Conservation (phyloP, 53 echinoderm and acorn worm genomes). For the Apostichopus leukothele region DNA sequence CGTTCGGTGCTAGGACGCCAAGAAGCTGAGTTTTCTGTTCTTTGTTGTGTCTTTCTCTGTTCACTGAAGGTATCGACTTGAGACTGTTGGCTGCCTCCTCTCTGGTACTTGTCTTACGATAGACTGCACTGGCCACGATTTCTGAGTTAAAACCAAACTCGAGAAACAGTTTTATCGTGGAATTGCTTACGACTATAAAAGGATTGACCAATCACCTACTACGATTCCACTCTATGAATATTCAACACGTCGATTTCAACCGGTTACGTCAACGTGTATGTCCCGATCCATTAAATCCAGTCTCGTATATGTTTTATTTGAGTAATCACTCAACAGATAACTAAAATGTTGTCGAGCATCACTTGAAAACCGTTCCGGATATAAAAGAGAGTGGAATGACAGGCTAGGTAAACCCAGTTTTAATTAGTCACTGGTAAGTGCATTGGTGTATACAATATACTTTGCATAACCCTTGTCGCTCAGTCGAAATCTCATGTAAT, state of each 20-base stretch:
- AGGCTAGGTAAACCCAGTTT: neutral
- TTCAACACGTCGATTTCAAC: neutral
- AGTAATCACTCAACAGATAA: too few species aligned
- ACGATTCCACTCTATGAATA: neutral
- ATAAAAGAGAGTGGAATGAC: neutral
- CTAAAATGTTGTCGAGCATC: neutral
- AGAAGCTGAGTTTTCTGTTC: too few species aligned
- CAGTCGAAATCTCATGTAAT: too few species aligned
- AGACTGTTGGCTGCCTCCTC: neutral
- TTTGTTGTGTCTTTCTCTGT: neutral
- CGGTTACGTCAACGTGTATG: neutral
- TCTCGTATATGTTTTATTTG: neutral
- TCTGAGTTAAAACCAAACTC: neutral
- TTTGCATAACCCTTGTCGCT: too few species aligned
- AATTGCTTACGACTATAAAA: neutral
- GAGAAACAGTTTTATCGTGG: neutral
- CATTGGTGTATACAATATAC: neutral
- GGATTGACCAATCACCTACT: neutral
- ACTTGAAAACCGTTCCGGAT: neutral
- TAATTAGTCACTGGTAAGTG: neutral
- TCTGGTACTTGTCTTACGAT: neutral
- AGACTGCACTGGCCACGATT: neutral
- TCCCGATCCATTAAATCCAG: neutral
- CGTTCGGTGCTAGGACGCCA: too few species aligned
- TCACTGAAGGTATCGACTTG: neutral